Evolutionary conservation across 2,113 vertebrate genomes (phyloP).

Genomic region (Hypanus sabinus): DNA sequence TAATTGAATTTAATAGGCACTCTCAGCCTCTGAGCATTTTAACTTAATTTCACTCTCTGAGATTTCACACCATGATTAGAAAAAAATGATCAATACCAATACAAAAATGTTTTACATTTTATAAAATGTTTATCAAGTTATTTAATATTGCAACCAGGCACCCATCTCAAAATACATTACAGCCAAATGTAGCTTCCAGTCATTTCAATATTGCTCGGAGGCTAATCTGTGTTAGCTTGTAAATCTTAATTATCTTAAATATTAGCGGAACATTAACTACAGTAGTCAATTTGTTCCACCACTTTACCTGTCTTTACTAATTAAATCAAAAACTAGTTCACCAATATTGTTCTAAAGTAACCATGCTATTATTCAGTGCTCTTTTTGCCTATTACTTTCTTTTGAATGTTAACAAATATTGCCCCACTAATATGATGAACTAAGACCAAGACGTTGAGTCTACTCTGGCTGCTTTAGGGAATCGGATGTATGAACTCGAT

Average conservation of each 20-base stretch:
- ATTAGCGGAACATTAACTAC: constrained; percentile 29
- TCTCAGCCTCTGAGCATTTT: constrained; percentile 35
- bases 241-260: constrained; percentile 35
- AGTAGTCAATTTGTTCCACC: constrained; percentile 21
- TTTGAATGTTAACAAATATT: background rate
- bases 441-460: no score
- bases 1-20: constrained; percentile 44
- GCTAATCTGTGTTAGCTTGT: constrained; percentile 30
- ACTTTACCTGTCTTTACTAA: constrained; percentile 25
- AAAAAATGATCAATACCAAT: constrained; percentile 40
- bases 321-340: constrained; percentile 12
- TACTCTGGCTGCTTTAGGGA: no score
- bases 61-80: constrained; percentile 41
- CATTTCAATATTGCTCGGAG: background rate
- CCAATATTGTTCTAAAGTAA: constrained; percentile 1
- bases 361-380: background rate
- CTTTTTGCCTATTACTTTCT: background rate
- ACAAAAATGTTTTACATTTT: constrained; percentile 29
- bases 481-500: no score
- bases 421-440: no score
- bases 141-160: constrained; percentile 26
- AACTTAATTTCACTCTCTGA: constrained; percentile 40
- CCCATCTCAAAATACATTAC: constrained; percentile 20
- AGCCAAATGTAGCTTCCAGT: constrained; percentile 18
- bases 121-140: constrained; percentile 21